Base-by-base conservation (phyloP, 2,797 vertebrate species). In the Poecilia picta region DNA sequence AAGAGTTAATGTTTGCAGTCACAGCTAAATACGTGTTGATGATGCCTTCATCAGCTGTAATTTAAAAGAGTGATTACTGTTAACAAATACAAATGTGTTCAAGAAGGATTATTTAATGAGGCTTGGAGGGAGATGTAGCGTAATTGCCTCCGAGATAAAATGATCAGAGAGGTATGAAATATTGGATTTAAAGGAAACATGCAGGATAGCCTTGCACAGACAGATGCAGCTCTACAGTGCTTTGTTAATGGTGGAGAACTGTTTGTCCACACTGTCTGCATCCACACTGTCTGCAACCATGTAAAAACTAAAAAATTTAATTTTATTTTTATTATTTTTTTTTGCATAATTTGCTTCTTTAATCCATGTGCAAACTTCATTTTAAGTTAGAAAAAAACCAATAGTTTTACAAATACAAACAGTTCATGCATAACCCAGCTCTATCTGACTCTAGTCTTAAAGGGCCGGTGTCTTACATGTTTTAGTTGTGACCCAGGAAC, bases 11-110 rank as follows among this genome's bases (percentile, higher is more conserved):
- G 25, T 71, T 72, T 47, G 43, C 41, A 2, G 62, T 33, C 74
- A 79, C 70, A 12, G 25, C 18, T 72, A 46, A 55, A 74, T 43
- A 15, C 2, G 36, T 8, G 11, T 1, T 8, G 51, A 13, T 25
- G 36, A 72, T 16, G 12, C 13, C 33, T 55, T 51, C 73, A 55
- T 74, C 33, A 39, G 18, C 10, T 55, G 23, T 25, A 23, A 39
- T 55, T 74, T 74, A 39, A 73, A 70, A 53, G 23, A 55, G 51
- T 8, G 23, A 57, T 74, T 55, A 25, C 45, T 51, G 49, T n/a
- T 43, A 57, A 23, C 23, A 41, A 74, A n/a, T n/a, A 51, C 20
- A 23, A 73, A 39, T 33, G 33, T 25, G 72, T 13, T 73, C 33
- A 25, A 33, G 10, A 8, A 53, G 20, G 3, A 15, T 23, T 13